Base-by-base conservation (phyloP, 2,113 vertebrate species). In the Anseranas semipalmata region DNA sequence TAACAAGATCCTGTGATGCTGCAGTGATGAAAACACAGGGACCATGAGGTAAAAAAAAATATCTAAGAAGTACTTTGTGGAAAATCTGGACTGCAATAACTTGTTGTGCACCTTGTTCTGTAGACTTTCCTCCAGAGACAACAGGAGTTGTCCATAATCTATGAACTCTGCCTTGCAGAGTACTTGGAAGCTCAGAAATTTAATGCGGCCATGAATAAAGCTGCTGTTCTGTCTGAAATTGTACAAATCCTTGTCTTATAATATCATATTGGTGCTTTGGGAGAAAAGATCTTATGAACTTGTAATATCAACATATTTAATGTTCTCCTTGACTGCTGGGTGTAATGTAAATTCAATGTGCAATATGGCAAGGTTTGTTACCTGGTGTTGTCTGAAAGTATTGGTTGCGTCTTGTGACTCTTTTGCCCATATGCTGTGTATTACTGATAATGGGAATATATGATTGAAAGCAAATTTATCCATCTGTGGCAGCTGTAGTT, bases 391-490 rank as follows among this genome's bases (percentile, higher is more conserved):
- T 96, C 92, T 81, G 41, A 48, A 95, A 94, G 18, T 83, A 63
- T 17, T 32, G 62, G 60, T 90, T 96, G 71, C 63, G 93, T 75
- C 67, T 79, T 43, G 2, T 65, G 84, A 32, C 46, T 90, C 82
- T 92, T 90, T 85, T 60, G 30, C n/a, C 55, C 71, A 81, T 91
- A 93, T 86, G 82, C 37, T 93, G 39, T 58, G 6, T 62, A 67
- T 95, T 91, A 85, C 22, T 85, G 39, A 14, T 84, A 55, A 27
- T 62, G 28, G 70, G 50, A 95, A 95, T 86, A 67, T 66, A 86
- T 63, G 80, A 96, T 63, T 80, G 73, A 96, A 97, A 96, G 89
- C 66, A 97, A 94, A 94, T 97, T 91, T 96, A 91, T 94, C 95
- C 96, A 85, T 95, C 91, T 60, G 15, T 75, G 70, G 76, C 83